Conservation (phyloP, 2,888 invertebrate species). For the Chaitophorus viminalis region DNA sequence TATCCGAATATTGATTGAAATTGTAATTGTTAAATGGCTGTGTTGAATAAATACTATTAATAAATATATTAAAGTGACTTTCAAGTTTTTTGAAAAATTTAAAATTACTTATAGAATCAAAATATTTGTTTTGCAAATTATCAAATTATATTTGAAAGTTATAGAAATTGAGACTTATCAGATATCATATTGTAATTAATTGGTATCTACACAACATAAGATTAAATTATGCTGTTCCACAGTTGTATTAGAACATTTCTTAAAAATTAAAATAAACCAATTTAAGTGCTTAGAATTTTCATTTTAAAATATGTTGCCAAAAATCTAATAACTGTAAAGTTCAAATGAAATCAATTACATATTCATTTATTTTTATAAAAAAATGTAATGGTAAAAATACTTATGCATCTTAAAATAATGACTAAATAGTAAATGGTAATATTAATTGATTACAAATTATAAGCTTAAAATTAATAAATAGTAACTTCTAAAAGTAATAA, state of each 20-base stretch:
- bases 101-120: neutral
- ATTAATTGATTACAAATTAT: neutral
- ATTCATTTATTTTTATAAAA: neutral
- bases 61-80: neutral
- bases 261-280: too few species aligned
- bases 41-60: neutral
- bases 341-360: neutral
- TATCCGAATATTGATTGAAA: neutral
- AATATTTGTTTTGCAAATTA: too few species aligned
- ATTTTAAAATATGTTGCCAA: neutral
- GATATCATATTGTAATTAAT: too few species aligned
- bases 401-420: conserved; percentile 14
- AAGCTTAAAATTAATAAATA: neutral
- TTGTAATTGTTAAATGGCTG: neutral
- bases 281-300: neutral
- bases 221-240: too few species aligned
- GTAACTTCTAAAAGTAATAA: neutral
- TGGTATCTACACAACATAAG: too few species aligned
- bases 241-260: too few species aligned
- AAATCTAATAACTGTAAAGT: neutral
- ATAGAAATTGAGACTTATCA: too few species aligned
- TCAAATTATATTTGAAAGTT: too few species aligned
- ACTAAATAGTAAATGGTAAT: conserved; percentile 26
- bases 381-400: neutral
- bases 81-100: too few species aligned